phyloP scores from a whole-genome alignment of 2,888 invertebrate genomes.

The Drepana falcataria region DNA sequence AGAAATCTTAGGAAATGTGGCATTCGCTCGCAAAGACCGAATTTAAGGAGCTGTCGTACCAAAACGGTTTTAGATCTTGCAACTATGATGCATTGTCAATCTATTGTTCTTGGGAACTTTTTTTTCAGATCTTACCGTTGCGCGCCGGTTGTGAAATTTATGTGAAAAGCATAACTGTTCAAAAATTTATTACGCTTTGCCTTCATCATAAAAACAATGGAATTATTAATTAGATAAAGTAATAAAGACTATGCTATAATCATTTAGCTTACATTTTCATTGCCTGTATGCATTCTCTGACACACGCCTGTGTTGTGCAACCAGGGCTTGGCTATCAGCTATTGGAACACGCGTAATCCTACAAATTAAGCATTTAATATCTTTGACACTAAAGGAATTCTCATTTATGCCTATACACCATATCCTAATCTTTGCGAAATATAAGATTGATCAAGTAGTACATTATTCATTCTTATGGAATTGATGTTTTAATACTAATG shows the following conservation, averaged over 20 bases:
- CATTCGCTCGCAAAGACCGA: slow-evolving; percentile 47
- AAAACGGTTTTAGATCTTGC: slow-evolving; percentile 43
- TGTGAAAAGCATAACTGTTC: slow-evolving; percentile 4
- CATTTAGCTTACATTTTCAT: no score
- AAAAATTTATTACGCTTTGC: no score
- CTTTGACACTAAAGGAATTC: slow-evolving; percentile 42
- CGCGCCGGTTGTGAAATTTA: slow-evolving; percentile 8
- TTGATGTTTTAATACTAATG: background rate
- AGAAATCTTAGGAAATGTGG: background rate
- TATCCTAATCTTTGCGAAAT: slow-evolving; percentile 21
- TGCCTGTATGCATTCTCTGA: slow-evolving; percentile 18
- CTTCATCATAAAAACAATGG: no score
- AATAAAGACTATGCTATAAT: no score
- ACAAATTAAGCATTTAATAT: slow-evolving; percentile 48
- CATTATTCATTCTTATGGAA: background rate
- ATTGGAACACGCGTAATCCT: slow-evolving; percentile 27
- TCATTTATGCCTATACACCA: slow-evolving; percentile 24
- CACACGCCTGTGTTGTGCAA: slow-evolving; percentile 43
- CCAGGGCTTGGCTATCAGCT: slow-evolving; percentile 37
- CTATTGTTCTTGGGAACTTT: slow-evolving; percentile 40
- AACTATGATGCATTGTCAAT: slow-evolving; percentile 50
- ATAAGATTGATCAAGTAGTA: background rate
- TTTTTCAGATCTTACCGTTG: slow-evolving; percentile 26
- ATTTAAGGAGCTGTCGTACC: slow-evolving; percentile 49
- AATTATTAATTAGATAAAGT: background rate